Percentiles rank a stretch among this genome's conserved stretches.
Evolutionary conservation across 1,140 invertebrate genomes (phyloP).

Genomic region (Pachypeltis micranthus): DNA sequence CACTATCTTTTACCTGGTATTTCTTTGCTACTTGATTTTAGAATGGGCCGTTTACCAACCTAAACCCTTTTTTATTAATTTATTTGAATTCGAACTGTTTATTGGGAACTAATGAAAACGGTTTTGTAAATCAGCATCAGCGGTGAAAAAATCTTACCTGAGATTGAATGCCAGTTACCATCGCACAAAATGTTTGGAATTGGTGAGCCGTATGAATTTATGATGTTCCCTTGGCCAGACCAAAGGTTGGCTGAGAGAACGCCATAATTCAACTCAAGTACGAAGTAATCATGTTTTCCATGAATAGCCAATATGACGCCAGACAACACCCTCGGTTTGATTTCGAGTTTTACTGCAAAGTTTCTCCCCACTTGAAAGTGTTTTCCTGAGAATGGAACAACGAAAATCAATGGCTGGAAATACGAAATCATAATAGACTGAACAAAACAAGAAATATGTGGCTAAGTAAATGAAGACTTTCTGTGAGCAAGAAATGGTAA

Average conservation of each 20-base stretch:
- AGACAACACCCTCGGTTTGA: slow-evolving; percentile 70
- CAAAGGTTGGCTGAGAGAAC: slow-evolving; percentile 69
- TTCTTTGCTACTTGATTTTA: no score
- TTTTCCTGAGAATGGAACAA: slow-evolving; percentile 40
- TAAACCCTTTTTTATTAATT: not conserved
- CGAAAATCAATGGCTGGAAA: slow-evolving; percentile 11
- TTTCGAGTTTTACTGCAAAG: slow-evolving; percentile 71
- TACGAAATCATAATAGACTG: no score
- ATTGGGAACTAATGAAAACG: no score
- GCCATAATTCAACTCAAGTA: slow-evolving; percentile 81
- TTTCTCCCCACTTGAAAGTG: slow-evolving; percentile 63
- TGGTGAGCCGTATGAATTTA: slow-evolving; percentile 55
- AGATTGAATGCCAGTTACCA: slow-evolving; percentile 84
- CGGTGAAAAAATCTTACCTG: no score
- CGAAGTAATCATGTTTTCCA: slow-evolving; percentile 63
- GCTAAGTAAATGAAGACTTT: no score
- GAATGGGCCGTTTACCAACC: no score
- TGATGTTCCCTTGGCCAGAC: slow-evolving; percentile 68
- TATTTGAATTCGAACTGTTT: no score
- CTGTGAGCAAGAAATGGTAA: no score
- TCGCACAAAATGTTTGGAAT: slow-evolving; percentile 65
- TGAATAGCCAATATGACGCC: slow-evolving; percentile 75
- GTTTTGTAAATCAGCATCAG: no score
- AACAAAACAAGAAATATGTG: no score
- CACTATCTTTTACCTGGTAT: no score